Percentiles rank a stretch among this genome's conserved stretches.
Evolutionary conservation across 2,797 vertebrate genomes (phyloP).

Genomic region (Sebastes aleutianus): DNA sequence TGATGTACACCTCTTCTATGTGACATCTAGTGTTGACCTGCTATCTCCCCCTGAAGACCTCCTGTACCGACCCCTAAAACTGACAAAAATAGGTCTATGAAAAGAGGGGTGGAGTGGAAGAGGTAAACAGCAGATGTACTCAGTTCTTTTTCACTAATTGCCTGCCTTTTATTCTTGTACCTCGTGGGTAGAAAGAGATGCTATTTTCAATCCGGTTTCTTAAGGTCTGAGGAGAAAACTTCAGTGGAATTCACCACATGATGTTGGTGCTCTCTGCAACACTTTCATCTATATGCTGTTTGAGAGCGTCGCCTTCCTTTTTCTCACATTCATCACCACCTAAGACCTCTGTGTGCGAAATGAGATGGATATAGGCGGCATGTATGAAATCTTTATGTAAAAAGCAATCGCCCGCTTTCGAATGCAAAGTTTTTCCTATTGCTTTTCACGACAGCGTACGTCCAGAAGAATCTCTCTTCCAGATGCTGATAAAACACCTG

Average conservation of each 20-base stretch:
- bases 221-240: background rate
- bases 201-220: background rate
- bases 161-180: background rate
- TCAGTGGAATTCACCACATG: background rate
- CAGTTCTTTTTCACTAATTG: background rate
- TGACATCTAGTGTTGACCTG: too few species aligned
- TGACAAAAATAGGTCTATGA: too few species aligned
- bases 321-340: slow-evolving; percentile 2
- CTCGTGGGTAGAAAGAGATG: background rate
- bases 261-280: background rate
- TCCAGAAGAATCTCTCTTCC: slow-evolving; percentile 7
- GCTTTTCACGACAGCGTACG: background rate
- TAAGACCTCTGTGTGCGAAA: background rate
- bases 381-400: slow-evolving; percentile 19
- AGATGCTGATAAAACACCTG: slow-evolving; percentile 33
- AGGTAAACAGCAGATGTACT: background rate
- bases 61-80: too few species aligned
- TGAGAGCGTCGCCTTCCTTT: background rate
- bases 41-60: too few species aligned
- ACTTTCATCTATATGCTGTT: slow-evolving; percentile 13
- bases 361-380: background rate
- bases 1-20: too few species aligned
- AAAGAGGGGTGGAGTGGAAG: too few species aligned
- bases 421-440: slow-evolving; percentile 12
- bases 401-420: slow-evolving; percentile 12